phyloP scores from a whole-genome alignment of 2,113 vertebrate species.

The Pterocles gutturalis region DNA sequence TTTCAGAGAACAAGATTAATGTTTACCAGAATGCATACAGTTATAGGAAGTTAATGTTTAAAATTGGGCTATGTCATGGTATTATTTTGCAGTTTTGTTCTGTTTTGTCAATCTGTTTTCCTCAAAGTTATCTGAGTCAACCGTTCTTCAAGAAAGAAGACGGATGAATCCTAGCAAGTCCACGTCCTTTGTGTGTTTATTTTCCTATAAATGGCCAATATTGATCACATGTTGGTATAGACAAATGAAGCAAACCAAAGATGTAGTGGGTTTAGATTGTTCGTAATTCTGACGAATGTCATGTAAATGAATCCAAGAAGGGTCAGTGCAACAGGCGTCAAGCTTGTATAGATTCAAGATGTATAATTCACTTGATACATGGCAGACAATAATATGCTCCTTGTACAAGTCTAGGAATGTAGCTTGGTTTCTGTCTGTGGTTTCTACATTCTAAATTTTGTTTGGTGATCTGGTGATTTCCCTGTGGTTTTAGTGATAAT shows the following conservation, averaged over 20 bases:
- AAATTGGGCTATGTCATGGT: background rate
- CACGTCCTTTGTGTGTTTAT: accelerated
- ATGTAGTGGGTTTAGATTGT: background rate
- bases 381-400: background rate
- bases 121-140: background rate
- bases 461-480: background rate
- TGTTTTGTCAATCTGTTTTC: background rate
- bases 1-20: background rate
- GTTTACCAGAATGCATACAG: background rate
- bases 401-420: accelerated
- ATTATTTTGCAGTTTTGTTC: background rate
- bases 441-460: background rate
- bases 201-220: background rate
- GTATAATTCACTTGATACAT: accelerated
- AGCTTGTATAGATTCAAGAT: background rate
- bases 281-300: background rate
- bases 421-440: background rate
- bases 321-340: background rate
- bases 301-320: background rate
- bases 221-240: background rate
- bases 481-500: background rate
- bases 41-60: background rate
- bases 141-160: background rate
- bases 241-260: background rate
- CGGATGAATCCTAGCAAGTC: background rate